Base-by-base conservation (phyloP, 2,888 invertebrate species). In the Andrena dorsata region DNA sequence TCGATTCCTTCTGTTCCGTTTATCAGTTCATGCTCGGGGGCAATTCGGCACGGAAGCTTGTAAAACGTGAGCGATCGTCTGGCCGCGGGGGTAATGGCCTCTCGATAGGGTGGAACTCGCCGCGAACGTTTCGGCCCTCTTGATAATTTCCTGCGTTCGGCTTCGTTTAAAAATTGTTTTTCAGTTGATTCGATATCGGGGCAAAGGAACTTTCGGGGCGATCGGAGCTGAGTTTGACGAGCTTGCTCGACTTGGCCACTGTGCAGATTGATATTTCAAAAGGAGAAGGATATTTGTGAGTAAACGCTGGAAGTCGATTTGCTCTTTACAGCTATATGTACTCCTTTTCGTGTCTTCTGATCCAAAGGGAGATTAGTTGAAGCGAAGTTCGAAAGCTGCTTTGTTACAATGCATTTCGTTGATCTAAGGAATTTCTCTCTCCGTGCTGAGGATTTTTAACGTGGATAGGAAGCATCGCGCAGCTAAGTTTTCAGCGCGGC, bases 51-150 rank as follows among this genome's bases (percentile, higher is more conserved):
- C 49, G 30, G 32, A 72, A 53, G 28, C 65, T 60, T n/a, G 47
- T 26, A 65, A 47, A 79, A 79, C 80, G 72, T 49, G 64, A 53
- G 13, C 32, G 64, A 70, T 65, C 80, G 70, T 65, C 58, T 70
- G 75, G 64, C 35, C 5, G 20, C 10, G 49, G 61, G 26, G 6
- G 66, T 76, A 78, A 78, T 63, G 77, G 78, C 68, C 41, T 20
- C 51, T 76, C 65, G 13, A 23, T 64, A 64, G 64, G 41, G 28
- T 35, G 47, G 41, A 58, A 41, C 56, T 56, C 28, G 28, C 10
- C 32, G 23, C 47, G 20, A 65, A 60, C 28, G 76, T 20, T 47
- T 32, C 8, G 53, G 23, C 28, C 4, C 47, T 56, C 7, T 32
- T 32, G 23, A 32, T 58, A 47, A 47, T 28, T 26, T 35, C 56